phyloP scores from a whole-genome alignment of 2,797 vertebrate species.

The Lycodopsis pacificus region DNA sequence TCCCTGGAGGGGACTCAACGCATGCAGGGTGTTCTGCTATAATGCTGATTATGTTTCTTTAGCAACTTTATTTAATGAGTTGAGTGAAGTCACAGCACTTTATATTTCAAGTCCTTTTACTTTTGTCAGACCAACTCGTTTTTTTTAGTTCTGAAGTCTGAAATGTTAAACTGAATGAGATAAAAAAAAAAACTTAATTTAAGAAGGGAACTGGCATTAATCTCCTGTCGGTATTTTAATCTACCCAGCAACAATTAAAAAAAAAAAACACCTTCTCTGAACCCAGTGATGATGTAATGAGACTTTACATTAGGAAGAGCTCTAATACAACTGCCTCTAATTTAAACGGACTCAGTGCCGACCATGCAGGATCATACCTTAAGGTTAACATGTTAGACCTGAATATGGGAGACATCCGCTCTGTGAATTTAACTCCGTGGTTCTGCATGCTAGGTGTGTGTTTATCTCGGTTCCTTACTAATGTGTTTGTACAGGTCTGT shows the following conservation, averaged over 20 bases:
- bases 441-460: constrained; percentile 12
- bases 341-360: constrained; percentile 39
- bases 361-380: constrained; percentile 10
- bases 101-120: not conserved
- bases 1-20: not conserved
- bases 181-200: too few species aligned
- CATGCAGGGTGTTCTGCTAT: not conserved
- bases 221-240: not conserved
- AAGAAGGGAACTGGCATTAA: not conserved
- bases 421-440: constrained; percentile 15
- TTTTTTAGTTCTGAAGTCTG: too few species aligned
- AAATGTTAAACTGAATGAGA: not conserved
- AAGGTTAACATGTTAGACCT: constrained; percentile 42
- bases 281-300: constrained; percentile 33
- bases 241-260: not conserved
- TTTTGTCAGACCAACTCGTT: not conserved
- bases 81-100: not conserved
- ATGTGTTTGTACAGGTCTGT: not conserved
- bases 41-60: not conserved
- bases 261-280: not conserved
- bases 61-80: not conserved
- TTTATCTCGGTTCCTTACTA: constrained; percentile 1
- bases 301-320: constrained; percentile 34
- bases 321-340: constrained; percentile 35
- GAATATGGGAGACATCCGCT: constrained; percentile 29